phyloP scores from a whole-genome alignment of 64 coral and sea anemone genomes.

The Cladopsammia gracilis region DNA sequence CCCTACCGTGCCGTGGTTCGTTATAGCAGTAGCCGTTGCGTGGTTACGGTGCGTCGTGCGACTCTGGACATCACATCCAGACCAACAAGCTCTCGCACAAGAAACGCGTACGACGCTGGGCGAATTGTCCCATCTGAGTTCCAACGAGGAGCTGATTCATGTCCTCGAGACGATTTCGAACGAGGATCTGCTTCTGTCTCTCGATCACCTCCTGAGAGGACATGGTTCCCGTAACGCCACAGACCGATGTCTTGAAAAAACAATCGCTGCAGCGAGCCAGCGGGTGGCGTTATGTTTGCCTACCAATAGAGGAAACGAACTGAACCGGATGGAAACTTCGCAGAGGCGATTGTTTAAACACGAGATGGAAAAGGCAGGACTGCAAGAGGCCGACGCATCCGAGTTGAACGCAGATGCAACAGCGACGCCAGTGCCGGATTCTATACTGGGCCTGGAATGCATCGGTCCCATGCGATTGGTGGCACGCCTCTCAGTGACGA shows the following conservation, averaged over 20 bases:
- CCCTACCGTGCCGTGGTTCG: neutral
- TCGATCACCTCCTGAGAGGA: neutral
- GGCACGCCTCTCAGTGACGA: neutral
- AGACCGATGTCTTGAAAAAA: neutral
- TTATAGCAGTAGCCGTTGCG: neutral
- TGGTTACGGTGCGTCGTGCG: neutral
- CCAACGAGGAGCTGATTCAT: neutral
- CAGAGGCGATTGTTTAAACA: neutral
- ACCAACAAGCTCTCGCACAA: neutral
- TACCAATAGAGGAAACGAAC: neutral
- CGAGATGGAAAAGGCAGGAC: neutral
- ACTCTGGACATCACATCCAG: neutral
- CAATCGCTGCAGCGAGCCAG: neutral
- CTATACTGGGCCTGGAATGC: neutral
- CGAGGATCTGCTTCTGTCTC: neutral
- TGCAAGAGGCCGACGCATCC: neutral
- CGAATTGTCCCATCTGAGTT: neutral
- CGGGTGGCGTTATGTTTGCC: neutral
- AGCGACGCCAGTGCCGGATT: too few relatives aligned
- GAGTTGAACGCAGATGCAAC: neutral
- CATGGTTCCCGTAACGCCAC: neutral
- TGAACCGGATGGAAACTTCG: neutral
- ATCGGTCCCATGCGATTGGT: neutral
- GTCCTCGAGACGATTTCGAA: neutral
- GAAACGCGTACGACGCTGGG: neutral